Conservation (phyloP, 2,113 vertebrate genomes). For the Thalassarche chlororhynchos region DNA sequence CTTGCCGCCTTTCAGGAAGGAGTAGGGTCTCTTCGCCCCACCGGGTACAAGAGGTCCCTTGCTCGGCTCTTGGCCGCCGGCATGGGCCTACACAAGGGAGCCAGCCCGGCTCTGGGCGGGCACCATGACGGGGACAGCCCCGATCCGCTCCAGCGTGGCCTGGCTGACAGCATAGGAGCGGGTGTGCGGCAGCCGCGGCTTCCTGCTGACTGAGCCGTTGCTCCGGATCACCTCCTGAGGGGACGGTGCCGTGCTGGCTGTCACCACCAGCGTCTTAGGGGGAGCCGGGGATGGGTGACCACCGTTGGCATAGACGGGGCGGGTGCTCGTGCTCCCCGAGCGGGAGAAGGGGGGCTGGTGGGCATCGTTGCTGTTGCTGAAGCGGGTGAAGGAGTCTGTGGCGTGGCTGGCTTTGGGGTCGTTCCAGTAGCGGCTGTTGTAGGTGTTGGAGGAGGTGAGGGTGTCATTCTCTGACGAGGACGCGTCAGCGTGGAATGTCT, state of each 20-base stretch:
- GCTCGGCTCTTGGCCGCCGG: neutral
- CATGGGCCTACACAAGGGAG: constrained; percentile 85
- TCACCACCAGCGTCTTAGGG: constrained; percentile 95
- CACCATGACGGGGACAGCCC: constrained; percentile 96
- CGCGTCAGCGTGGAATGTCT: constrained; percentile 91
- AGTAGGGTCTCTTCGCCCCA: constrained; percentile 31
- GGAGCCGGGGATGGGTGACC: constrained; percentile 81
- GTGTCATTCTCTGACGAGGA: constrained; percentile 97
- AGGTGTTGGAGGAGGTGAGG: constrained; percentile 94
- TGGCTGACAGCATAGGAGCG: constrained; percentile 92
- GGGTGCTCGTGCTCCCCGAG: constrained; percentile 66
- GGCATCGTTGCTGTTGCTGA: constrained; percentile 86
- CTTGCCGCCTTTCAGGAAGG: neutral
- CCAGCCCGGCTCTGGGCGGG: constrained; percentile 95
- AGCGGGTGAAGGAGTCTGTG: constrained; percentile 88
- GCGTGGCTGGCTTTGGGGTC: constrained; percentile 89
- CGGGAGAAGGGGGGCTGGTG: constrained; percentile 86
- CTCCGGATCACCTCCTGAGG: constrained; percentile 84
- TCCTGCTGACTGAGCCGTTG: constrained; percentile 87
- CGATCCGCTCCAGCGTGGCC: constrained; percentile 91
- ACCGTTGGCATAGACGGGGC: constrained; percentile 84
- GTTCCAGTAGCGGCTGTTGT: constrained; percentile 96
- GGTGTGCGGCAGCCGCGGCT: constrained; percentile 82
- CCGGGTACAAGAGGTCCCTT: neutral
- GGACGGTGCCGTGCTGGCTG: constrained; percentile 88